phyloP scores from a whole-genome alignment of 92 coral and sea anemone genomes.

The Micromussa lordhowensis region DNA sequence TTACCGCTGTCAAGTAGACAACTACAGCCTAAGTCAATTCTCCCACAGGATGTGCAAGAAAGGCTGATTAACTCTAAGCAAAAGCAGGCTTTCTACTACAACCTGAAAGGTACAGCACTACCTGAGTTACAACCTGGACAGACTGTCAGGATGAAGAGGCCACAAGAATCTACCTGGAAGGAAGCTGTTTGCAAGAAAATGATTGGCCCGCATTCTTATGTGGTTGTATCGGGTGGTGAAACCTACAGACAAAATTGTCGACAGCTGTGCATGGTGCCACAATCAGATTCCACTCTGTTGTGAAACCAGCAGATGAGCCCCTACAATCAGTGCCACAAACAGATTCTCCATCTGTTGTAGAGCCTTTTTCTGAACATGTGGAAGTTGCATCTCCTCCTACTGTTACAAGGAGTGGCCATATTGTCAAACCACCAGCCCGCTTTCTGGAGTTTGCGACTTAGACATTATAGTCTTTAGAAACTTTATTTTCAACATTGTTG shows the following conservation, averaged over 20 bases:
- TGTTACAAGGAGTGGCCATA: neutral
- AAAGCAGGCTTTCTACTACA: neutral
- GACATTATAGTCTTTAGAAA: neutral
- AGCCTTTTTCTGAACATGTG: no score
- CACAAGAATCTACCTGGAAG: constrained; percentile 12
- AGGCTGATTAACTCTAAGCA: constrained; percentile 13
- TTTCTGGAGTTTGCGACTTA: constrained; percentile 11
- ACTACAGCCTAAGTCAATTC: constrained; percentile 35
- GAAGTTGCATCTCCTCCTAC: neutral
- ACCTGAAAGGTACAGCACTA: constrained; percentile 38
- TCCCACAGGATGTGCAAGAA: constrained; percentile 5
- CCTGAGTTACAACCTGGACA: constrained; percentile 42
- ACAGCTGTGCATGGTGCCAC: no score
- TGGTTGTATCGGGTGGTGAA: neutral
- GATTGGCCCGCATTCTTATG: neutral
- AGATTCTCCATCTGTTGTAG: no score
- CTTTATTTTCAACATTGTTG: neutral
- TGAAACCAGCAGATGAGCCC: neutral
- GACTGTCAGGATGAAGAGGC: constrained; percentile 40
- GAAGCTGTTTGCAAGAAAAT: neutral
- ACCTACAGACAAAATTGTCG: neutral
- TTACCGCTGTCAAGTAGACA: constrained; percentile 23
- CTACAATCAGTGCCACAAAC: neutral
- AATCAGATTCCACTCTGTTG: neutral
- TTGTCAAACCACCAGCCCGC: neutral